Conservation (phyloP, 1,140 invertebrate genomes). For the Nebria ingens region DNA sequence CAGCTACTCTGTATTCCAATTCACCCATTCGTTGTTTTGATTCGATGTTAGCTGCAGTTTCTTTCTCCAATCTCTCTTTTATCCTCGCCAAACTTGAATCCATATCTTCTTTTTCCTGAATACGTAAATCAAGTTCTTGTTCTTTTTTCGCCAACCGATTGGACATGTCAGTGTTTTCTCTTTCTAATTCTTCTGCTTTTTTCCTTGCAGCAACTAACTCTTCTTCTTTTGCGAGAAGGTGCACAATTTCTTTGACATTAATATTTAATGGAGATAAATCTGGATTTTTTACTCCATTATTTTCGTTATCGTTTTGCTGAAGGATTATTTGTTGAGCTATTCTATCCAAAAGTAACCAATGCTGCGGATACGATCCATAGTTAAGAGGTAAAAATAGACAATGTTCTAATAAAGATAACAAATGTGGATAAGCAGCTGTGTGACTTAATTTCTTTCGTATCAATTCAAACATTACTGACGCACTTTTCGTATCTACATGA, state of each 20-base stretch:
- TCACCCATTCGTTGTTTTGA: slow-evolving; percentile 66
- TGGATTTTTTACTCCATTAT: slow-evolving; percentile 50
- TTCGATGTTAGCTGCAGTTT: slow-evolving; percentile 78
- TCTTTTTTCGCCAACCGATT: slow-evolving; percentile 83
- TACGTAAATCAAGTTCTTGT: slow-evolving; percentile 79
- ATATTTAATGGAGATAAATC: slow-evolving; percentile 79
- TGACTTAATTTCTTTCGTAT: slow-evolving; percentile 83
- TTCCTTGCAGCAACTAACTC: slow-evolving; percentile 78
- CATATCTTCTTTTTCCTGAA: slow-evolving; percentile 87
- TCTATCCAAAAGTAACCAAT: slow-evolving; percentile 90
- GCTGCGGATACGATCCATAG: slow-evolving; percentile 72
- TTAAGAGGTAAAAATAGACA: slow-evolving; percentile 78
- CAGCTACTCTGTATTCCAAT: slow-evolving; percentile 60
- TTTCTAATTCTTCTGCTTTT: slow-evolving; percentile 80
- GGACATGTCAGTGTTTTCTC: slow-evolving; percentile 79
- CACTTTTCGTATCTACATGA: slow-evolving; percentile 92
- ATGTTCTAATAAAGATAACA: slow-evolving; percentile 86
- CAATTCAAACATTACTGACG: slow-evolving; percentile 87
- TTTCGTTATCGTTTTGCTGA: slow-evolving; percentile 49
- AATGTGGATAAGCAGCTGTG: slow-evolving; percentile 85
- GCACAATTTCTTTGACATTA: slow-evolving; percentile 84
- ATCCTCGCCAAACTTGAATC: slow-evolving; percentile 72
- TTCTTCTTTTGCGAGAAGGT: slow-evolving; percentile 86
- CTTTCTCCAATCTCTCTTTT: slow-evolving; percentile 82
- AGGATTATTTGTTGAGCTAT: slow-evolving; percentile 92